Percentiles rank a stretch among this genome's conserved stretches.
Evolutionary conservation across 2,113 vertebrate genomes (phyloP).

Genomic region (Sorex fumeus): DNA sequence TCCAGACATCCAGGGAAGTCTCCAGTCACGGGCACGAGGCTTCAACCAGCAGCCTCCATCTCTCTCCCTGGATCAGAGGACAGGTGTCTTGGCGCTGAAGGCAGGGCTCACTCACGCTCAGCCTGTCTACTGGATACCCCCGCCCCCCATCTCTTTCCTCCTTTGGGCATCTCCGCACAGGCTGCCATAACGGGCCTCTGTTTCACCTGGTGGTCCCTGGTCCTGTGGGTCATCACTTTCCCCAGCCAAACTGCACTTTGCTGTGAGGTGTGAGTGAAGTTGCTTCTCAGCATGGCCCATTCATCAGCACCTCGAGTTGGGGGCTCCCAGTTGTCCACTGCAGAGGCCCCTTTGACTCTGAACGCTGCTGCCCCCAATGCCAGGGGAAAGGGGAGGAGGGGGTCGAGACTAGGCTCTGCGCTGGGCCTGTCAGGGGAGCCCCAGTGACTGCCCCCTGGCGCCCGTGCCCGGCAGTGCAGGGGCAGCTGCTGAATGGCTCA

Average conservation of each 20-base stretch:
- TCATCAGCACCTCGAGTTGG: background rate
- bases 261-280: background rate
- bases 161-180: background rate
- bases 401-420: background rate
- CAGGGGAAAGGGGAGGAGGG: background rate
- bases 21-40: background rate
- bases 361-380: background rate
- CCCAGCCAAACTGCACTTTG: background rate
- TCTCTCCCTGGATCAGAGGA: background rate
- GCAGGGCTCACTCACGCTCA: no score
- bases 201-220: background rate
- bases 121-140: background rate
- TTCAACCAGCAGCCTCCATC: background rate
- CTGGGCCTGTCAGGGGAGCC: background rate
- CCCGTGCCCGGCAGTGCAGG: conserved; percentile 46
- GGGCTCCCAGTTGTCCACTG: background rate
- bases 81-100: no score
- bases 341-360: background rate
- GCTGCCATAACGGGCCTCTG: background rate
- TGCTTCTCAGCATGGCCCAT: background rate
- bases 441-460: conserved; percentile 22
- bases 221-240: background rate
- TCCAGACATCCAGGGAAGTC: background rate
- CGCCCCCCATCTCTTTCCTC: background rate
- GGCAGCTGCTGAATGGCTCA: conserved; percentile 82